These are phyloP conservation scores for Patella caerulea DNA, from an alignment of 2,888 invertebrate species.

Conservation along the genomic window DNA sequence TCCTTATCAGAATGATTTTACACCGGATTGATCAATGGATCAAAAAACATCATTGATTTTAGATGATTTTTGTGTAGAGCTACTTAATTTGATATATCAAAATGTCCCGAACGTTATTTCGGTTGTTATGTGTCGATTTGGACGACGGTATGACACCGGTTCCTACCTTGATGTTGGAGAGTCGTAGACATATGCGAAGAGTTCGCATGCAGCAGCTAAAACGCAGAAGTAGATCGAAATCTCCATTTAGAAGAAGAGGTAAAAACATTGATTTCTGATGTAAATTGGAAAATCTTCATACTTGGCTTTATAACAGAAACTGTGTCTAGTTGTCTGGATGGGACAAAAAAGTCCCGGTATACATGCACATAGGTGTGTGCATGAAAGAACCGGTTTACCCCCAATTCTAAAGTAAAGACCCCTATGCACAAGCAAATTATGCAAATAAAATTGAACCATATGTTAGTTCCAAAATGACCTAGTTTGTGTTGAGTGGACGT, in stretches of 20 bases:
- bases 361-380: too few species aligned
- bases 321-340: too few species aligned
- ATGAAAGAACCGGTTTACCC: too few species aligned
- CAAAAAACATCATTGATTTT: background rate
- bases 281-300: background rate
- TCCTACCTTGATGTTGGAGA: background rate
- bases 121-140: slow-evolving; percentile 15
- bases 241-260: slow-evolving; percentile 6
- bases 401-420: too few species aligned
- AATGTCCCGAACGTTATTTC: slow-evolving; percentile 9
- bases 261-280: background rate
- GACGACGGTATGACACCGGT: background rate
- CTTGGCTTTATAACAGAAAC: too few species aligned
- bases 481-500: too few species aligned
- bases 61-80: too few species aligned
- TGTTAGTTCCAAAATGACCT: too few species aligned
- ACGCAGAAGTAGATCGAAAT: background rate
- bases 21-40: background rate
- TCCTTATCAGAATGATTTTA: slow-evolving; percentile 4
- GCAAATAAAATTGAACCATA: too few species aligned
- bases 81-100: background rate
- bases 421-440: too few species aligned
- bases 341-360: too few species aligned
- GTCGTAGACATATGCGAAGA: background rate
- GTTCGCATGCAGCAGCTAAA: background rate